Evolutionary conservation across 2,113 vertebrate genomes (phyloP).

Genomic region (Bos javanicus): DNA sequence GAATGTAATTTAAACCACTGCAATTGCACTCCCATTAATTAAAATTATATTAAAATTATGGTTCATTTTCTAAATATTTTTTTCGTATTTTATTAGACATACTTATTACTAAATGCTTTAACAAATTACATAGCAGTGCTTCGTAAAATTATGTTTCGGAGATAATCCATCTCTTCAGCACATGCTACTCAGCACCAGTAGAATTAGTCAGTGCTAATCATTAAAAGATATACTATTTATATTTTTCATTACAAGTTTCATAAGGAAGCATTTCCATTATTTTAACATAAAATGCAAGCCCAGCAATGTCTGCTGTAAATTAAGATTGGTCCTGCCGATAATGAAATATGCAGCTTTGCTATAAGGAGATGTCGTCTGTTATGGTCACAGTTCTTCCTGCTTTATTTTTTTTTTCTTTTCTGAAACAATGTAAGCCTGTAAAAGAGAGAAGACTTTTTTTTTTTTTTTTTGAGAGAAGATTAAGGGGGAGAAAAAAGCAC

Average conservation of each 20-base stretch:
- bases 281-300: slow-evolving; percentile 60
- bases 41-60: slow-evolving; percentile 99
- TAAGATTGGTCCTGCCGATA: slow-evolving; percentile 41
- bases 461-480: slow-evolving; percentile 41
- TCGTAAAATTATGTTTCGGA: slow-evolving; percentile 84
- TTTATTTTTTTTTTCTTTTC: slow-evolving; percentile 41
- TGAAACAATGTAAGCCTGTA: slow-evolving; percentile 58
- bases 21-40: slow-evolving; percentile 99
- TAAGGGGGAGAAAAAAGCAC: background rate
- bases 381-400: slow-evolving; percentile 42
- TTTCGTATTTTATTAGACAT: slow-evolving; percentile 88
- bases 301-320: slow-evolving; percentile 62
- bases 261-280: slow-evolving; percentile 71
- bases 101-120: slow-evolving; percentile 85
- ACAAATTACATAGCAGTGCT: slow-evolving; percentile 83
- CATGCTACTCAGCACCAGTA: slow-evolving; percentile 80
- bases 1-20: slow-evolving; percentile 96
- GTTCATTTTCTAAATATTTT: slow-evolving; percentile 92
- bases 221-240: slow-evolving; percentile 79
- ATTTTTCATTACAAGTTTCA: slow-evolving; percentile 77
- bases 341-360: slow-evolving; percentile 49
- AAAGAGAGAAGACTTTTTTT: slow-evolving; percentile 1
- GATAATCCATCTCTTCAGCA: slow-evolving; percentile 83
- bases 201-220: slow-evolving; percentile 80
- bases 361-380: slow-evolving; percentile 37